Base-by-base conservation (phyloP, 2,797 vertebrate genomes). In the Anas acuta region DNA sequence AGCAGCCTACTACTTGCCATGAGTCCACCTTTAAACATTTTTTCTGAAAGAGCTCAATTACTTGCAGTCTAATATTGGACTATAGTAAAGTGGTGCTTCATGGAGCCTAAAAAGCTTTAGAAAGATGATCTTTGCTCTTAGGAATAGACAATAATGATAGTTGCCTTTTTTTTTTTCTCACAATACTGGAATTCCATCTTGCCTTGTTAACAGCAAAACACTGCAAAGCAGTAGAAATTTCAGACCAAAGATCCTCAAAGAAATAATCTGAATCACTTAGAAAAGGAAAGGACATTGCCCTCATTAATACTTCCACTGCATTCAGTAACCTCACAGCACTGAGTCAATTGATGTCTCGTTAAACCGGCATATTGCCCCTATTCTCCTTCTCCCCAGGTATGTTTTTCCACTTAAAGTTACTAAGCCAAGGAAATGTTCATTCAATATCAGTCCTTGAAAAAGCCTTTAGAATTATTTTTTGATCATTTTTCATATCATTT, bases 341-440 rank as follows among this genome's bases (percentile, higher is more conserved):
- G 83, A 91, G 82, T 78, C 79, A 97, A 93, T 21, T 79, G 82
- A 93, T 89, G 66, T 89, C 87, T 96, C 92, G 95, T 93, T 95
- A 94, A 95, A 79, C 28, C 76, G 60, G 41, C 79, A 58, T 56
- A 78, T 57, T 92, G 80, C 64, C 80, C 35, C 69, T 71, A 89
- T 41, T 71, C 49, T 81, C 54, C 64, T 89, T 90, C 82, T 80
- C 74, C 70, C 23, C 19, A 62, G 37, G 61, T 49, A 37, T 26
- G 13, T 70, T 89, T 93, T 92, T 82, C 37, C 54, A 71, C 91
- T 93, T 94, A 85, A 67, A 57, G 60, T 78, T 88, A 84, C 74
- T 90, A 95, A 92, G 84, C 9, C 35, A 93, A 45, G 23, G 87
- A 94, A 93, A 91, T 19, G 4, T 72, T 96, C 43, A 74, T 87